Conservation (phyloP, 1,140 invertebrate species). For the Rhagoletis zephyria region DNA sequence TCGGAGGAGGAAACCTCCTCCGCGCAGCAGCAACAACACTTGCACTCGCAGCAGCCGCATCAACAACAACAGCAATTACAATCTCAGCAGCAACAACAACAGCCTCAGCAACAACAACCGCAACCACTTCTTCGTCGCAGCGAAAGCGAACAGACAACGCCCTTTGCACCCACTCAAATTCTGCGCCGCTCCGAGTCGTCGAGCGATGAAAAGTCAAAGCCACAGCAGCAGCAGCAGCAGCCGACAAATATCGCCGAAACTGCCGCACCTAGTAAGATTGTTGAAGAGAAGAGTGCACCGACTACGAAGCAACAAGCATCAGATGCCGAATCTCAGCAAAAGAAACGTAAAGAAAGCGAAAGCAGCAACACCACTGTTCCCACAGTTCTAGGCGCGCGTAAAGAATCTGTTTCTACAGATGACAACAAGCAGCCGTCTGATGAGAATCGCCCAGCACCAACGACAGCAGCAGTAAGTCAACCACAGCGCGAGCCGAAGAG, state of each 20-base stretch:
- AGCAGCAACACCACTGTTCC: conserved; percentile 53
- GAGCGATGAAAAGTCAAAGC: conserved; percentile 60
- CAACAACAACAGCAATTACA: conserved; percentile 58
- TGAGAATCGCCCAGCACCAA: conserved; percentile 22
- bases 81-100: conserved; percentile 49
- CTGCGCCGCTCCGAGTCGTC: conserved; percentile 62
- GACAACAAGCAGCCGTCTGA: conserved; percentile 21
- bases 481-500: conserved; percentile 62
- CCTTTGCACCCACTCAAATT: conserved; percentile 65
- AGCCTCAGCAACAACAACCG: conserved; percentile 56
- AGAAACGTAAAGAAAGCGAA: conserved; percentile 59
- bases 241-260: not conserved
- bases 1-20: conserved; percentile 63
- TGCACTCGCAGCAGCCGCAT: conserved; percentile 37
- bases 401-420: conserved; percentile 16
- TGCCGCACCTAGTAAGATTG: conserved; percentile 1
- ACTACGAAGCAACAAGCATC: not conserved
- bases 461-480: conserved; percentile 10
- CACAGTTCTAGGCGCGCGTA: not conserved
- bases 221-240: conserved; percentile 52
- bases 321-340: conserved; percentile 15
- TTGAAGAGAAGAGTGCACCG: conserved; percentile 55
- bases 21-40: conserved; percentile 55
- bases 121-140: conserved; percentile 41
- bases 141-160: conserved; percentile 56